These are phyloP conservation scores for Drosophila helvetica DNA, from an alignment of 2,888 invertebrate species.

Conservation along the genomic window DNA sequence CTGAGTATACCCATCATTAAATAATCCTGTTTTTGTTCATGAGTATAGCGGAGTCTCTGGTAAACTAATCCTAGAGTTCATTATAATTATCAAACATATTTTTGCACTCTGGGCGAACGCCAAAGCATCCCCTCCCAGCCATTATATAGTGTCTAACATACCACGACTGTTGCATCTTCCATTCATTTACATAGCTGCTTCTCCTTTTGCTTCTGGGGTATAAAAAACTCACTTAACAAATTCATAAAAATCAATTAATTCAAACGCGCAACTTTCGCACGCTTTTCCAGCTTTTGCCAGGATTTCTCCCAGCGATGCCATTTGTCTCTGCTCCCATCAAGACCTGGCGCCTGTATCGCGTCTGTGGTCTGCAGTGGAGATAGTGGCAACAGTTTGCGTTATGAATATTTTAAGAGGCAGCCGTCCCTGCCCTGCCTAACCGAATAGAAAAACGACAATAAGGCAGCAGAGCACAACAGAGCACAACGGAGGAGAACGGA, in stretches of 20 bases:
- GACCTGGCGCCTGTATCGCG: constrained; percentile 5
- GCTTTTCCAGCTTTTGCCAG: constrained; percentile 19
- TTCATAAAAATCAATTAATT: constrained; percentile 74
- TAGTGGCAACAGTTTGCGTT: constrained; percentile 76
- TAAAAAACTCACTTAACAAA: constrained; percentile 53
- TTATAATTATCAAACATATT: constrained; percentile 23
- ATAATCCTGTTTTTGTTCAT: not conserved
- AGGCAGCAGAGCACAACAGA: constrained; percentile 25
- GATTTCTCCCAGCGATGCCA: constrained; percentile 37
- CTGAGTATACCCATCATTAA: too few relatives aligned
- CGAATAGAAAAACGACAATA: constrained; percentile 48
- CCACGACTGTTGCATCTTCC: not conserved
- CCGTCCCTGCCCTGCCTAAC: constrained; percentile 33
- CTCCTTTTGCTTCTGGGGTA: constrained; percentile 11
- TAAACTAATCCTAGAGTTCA: not conserved
- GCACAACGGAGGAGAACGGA: constrained; percentile 11
- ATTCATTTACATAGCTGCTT: constrained; percentile 9
- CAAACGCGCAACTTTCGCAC: constrained; percentile 49
- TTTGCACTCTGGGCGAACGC: constrained; percentile 15
- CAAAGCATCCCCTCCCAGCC: constrained; percentile 7
- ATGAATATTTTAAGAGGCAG: constrained; percentile 73
- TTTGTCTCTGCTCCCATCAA: constrained; percentile 28
- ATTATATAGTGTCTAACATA: not conserved
- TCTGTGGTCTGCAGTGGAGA: constrained; percentile 42
- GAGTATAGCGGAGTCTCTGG: too few relatives aligned